These are phyloP conservation scores for Kuschelorhynchus macadamiae DNA, from an alignment of 2,888 invertebrate genomes.

Conservation along the genomic window DNA sequence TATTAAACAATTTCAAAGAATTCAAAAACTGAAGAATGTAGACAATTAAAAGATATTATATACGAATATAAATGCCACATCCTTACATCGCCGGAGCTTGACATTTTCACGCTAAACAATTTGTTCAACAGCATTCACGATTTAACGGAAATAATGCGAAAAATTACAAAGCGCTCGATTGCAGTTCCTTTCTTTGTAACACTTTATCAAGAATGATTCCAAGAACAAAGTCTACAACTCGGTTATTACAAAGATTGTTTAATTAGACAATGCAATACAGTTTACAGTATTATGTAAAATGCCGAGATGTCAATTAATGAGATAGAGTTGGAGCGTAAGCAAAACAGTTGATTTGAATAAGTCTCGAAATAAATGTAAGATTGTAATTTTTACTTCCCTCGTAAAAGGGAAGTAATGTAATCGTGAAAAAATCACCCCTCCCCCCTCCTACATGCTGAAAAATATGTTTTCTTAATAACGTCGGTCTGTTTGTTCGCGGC, in stretches of 20 bases:
- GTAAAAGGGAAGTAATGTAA: too few species aligned
- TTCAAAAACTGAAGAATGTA: too few species aligned
- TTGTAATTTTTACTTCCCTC: too few species aligned
- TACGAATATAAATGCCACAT: not conserved
- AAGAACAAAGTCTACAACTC: not conserved
- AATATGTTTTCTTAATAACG: too few species aligned
- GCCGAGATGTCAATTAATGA: not conserved
- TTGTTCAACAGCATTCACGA: slow-evolving; percentile 1
- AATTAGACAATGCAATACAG: not conserved
- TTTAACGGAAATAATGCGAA: slow-evolving; percentile 6
- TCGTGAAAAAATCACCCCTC: too few species aligned
- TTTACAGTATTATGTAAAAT: not conserved
- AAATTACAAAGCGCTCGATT: slow-evolving; percentile 2
- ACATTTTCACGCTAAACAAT: not conserved
- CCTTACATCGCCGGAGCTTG: not conserved
- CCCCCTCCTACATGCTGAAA: too few species aligned
- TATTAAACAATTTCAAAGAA: too few species aligned
- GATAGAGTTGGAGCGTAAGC: not conserved
- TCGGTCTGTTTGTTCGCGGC: too few species aligned
- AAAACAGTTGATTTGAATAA: too few species aligned
- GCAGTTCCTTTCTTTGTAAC: slow-evolving; percentile 4
- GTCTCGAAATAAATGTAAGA: too few species aligned
- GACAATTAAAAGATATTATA: not conserved
- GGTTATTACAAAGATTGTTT: not conserved
- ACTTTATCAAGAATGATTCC: slow-evolving; percentile 1